phyloP scores from a whole-genome alignment of 2,888 invertebrate genomes.

The Ptychoptera contaminata region DNA sequence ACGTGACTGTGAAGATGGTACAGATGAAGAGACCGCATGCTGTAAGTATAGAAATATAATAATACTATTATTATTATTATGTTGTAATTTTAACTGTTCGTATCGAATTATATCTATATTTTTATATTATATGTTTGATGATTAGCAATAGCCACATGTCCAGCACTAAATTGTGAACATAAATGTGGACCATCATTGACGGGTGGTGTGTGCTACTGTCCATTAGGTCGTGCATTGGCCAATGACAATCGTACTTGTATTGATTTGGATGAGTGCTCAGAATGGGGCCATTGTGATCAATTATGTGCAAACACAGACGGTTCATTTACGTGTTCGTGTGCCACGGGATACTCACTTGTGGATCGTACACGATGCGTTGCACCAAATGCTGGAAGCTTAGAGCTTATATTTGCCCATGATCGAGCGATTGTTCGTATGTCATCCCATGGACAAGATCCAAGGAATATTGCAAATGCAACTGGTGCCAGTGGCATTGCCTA shows the following conservation, averaged over 20 bases:
- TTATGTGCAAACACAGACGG: conserved; percentile 78
- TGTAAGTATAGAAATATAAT: conserved; percentile 43
- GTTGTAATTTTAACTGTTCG: background rate
- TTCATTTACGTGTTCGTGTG: conserved; percentile 72
- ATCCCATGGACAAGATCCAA: conserved; percentile 44
- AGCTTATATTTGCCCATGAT: conserved; percentile 54
- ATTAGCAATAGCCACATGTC: conserved; percentile 65
- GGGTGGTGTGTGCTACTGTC: conserved; percentile 84
- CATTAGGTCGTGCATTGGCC: conserved; percentile 67
- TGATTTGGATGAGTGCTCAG: conserved; percentile 81
- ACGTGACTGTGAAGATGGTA: conserved; percentile 78
- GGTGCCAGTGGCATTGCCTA: conserved; percentile 76
- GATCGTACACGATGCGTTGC: conserved; percentile 49
- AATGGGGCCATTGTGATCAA: conserved; percentile 94
- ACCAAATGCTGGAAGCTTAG: conserved; percentile 38
- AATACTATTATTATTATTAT: too few species aligned
- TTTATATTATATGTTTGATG: background rate
- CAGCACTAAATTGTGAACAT: conserved; percentile 73
- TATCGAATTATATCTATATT: background rate
- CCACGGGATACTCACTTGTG: conserved; percentile 52
- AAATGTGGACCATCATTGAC: conserved; percentile 79
- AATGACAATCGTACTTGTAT: conserved; percentile 72
- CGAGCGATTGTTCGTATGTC: conserved; percentile 56
- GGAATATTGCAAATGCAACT: conserved; percentile 61
- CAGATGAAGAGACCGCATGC: conserved; percentile 77